phyloP scores from a whole-genome alignment of 2,888 invertebrate genomes.

The Seira sanloemensis region DNA sequence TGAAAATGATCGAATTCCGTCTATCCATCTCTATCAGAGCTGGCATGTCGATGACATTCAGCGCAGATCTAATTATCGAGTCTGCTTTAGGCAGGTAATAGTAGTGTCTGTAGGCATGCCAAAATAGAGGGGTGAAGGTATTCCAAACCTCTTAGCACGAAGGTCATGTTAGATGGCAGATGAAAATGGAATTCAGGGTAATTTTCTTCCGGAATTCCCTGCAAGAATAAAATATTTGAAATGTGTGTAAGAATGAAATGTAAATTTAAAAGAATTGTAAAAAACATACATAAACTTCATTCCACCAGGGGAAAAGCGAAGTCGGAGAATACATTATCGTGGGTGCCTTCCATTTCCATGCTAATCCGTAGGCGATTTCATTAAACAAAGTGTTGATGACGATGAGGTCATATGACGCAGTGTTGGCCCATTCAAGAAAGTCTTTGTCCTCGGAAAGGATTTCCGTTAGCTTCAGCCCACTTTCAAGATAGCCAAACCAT shows the following conservation, averaged over 20 bases:
- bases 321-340: conserved; percentile 49
- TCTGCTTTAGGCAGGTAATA: conserved; percentile 64
- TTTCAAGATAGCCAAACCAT: conserved; percentile 45
- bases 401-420: conserved; percentile 54
- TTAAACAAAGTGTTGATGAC: conserved; percentile 58
- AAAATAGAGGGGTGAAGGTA: conserved; percentile 44
- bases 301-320: conserved; percentile 58
- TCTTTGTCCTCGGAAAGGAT: conserved; percentile 32
- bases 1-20: conserved; percentile 58
- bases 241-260: background rate
- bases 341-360: conserved; percentile 49
- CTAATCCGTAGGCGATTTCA: conserved; percentile 60
- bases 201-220: conserved; percentile 50
- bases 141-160: conserved; percentile 60
- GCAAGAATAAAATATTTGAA: background rate
- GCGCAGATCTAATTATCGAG: conserved; percentile 34
- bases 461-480: conserved; percentile 38
- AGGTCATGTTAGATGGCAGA: conserved; percentile 61
- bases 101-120: conserved; percentile 49
- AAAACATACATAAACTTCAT: conserved; percentile 48
- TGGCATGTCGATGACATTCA: conserved; percentile 60
- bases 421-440: conserved; percentile 44
- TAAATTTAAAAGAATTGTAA: too few relatives aligned
- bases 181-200: conserved; percentile 56
- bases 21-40: conserved; percentile 60